A percentile compares a stretch with the other conserved stretches of the same genome.
Evolutionary conservation across 2,797 vertebrate genomes (phyloP).

Genomic region (Smutsia gigantea): DNA sequence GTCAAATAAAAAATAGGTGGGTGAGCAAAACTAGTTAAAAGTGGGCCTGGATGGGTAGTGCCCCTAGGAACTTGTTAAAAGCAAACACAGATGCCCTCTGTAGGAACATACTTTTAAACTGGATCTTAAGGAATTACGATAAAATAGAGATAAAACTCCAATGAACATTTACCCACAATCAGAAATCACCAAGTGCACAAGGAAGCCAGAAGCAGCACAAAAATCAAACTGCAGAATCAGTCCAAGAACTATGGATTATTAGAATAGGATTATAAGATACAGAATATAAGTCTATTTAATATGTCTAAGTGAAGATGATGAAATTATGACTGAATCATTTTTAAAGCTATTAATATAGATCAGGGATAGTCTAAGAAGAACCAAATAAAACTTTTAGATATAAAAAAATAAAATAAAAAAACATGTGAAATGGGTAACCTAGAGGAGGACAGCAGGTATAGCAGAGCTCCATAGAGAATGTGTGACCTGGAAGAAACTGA

Average conservation of each 20-base stretch:
- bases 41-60: too few species aligned
- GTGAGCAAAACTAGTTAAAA: not conserved
- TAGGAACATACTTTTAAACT: not conserved
- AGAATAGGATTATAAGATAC: not conserved
- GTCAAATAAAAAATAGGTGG: not conserved
- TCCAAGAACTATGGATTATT: too few species aligned
- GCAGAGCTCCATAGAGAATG: not conserved
- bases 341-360: not conserved
- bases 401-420: not conserved
- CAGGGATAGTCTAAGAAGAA: not conserved
- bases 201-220: not conserved
- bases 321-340: not conserved
- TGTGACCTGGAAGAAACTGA: not conserved
- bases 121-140: not conserved
- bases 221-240: not conserved
- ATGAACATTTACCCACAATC: not conserved
- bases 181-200: conserved; percentile 1
- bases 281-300: not conserved
- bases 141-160: not conserved
- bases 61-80: not conserved
- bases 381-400: not conserved
- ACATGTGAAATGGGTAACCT: not conserved
- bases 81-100: not conserved
- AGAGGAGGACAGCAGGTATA: not conserved
- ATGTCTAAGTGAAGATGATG: not conserved